Conservation (phyloP, 2,888 invertebrate genomes). For the Elegia similella region DNA sequence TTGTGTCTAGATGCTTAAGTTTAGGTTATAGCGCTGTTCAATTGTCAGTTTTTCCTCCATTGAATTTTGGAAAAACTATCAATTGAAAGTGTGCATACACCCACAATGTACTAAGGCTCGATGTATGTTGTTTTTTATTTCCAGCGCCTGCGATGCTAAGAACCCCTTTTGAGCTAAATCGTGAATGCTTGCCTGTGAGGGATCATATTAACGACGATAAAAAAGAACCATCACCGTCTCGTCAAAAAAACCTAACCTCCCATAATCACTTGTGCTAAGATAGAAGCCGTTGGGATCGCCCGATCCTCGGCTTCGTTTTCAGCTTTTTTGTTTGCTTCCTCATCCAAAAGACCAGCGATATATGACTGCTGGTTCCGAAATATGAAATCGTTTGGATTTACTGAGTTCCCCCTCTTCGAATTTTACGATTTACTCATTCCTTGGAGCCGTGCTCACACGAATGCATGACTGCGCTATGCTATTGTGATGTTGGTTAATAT, state of each 20-base stretch:
- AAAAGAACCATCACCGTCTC: conserved; percentile 76
- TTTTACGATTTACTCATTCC: conserved; percentile 69
- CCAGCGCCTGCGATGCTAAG: conserved; percentile 82
- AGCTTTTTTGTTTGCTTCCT: conserved; percentile 73
- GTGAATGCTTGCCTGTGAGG: conserved; percentile 82
- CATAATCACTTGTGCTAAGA: conserved; percentile 77
- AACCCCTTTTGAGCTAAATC: conserved; percentile 81
- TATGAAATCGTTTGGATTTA: conserved; percentile 35
- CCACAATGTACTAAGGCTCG: conserved; percentile 78
- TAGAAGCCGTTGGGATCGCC: conserved; percentile 43
- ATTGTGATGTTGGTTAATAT: conserved; percentile 57
- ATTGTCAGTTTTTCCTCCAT: conserved; percentile 52
- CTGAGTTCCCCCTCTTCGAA: conserved; percentile 33
- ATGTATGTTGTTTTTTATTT: conserved; percentile 82
- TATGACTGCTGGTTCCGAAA: conserved; percentile 68
- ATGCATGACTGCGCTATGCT: conserved; percentile 71
- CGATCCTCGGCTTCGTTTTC: conserved; percentile 45
- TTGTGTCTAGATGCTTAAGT: conserved; percentile 70
- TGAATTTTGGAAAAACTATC: conserved; percentile 41
- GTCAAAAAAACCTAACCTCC: conserved; percentile 73
- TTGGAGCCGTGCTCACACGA: conserved; percentile 66
- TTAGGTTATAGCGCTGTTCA: conserved; percentile 57
- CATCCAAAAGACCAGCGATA: conserved; percentile 65
- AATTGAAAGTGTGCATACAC: conserved; percentile 64
- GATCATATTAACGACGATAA: conserved; percentile 80